Conservation (phyloP, 1,140 invertebrate genomes). For the Euborellia annulipes region DNA sequence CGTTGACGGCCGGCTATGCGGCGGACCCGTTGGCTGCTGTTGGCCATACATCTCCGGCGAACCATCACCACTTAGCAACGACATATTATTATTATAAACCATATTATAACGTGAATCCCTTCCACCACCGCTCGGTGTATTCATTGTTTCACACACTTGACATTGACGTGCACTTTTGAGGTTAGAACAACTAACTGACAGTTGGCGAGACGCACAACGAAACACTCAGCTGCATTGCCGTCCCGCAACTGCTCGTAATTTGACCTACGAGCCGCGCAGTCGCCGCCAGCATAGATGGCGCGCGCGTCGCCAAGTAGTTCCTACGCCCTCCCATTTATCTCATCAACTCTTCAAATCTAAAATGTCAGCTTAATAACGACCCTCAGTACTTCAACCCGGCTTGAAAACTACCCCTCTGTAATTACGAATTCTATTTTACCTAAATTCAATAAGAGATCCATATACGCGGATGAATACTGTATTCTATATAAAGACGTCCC, state of each 20-base stretch:
- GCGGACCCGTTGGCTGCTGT: constrained; percentile 34
- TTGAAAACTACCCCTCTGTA: too few species aligned
- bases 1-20: constrained; percentile 39
- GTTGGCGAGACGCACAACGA: not conserved
- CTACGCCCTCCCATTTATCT: too few species aligned
- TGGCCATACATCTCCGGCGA: constrained; percentile 57
- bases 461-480: constrained; percentile 8
- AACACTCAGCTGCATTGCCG: constrained; percentile 7
- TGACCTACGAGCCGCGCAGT: constrained; percentile 16
- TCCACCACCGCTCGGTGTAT: constrained; percentile 55
- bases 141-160: constrained; percentile 33
- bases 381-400: too few species aligned
- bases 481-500: constrained; percentile 5
- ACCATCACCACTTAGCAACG: constrained; percentile 52
- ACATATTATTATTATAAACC: constrained; percentile 69
- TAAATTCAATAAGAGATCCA: not conserved
- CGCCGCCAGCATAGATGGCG: not conserved
- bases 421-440: too few species aligned
- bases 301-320: too few species aligned
- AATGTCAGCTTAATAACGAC: too few species aligned
- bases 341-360: too few species aligned
- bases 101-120: constrained; percentile 71
- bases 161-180: not conserved
- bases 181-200: not conserved
- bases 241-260: constrained; percentile 22